A percentile compares a stretch with the other conserved stretches of the same genome.
Evolutionary conservation across 2,113 vertebrate genomes (phyloP).

Genomic region (Symphodus melops): DNA sequence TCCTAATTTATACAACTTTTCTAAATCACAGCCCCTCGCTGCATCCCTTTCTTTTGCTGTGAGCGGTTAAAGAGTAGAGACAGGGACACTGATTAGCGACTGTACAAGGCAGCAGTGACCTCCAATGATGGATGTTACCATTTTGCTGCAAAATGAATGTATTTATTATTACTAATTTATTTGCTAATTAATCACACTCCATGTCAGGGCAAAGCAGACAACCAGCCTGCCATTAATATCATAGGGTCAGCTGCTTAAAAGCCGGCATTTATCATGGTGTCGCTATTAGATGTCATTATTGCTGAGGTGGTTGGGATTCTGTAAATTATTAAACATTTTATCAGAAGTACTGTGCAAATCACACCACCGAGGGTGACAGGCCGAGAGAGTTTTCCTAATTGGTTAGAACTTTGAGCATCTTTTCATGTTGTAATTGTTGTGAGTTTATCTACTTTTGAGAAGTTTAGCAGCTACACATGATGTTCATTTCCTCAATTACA

Average conservation of each 20-base stretch:
- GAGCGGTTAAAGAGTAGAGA: not conserved
- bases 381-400: not conserved
- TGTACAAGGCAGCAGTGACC: slow-evolving; percentile 34
- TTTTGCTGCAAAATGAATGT: slow-evolving; percentile 72
- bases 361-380: not conserved
- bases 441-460: not conserved
- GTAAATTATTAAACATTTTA: slow-evolving; percentile 75
- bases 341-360: slow-evolving; percentile 31
- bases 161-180: slow-evolving; percentile 82
- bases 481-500: not conserved
- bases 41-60: slow-evolving; percentile 27
- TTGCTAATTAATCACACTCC: slow-evolving; percentile 75
- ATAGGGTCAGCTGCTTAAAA: slow-evolving; percentile 78
- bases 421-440: not conserved
- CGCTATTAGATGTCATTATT: slow-evolving; percentile 76
- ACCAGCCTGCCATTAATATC: slow-evolving; percentile 64
- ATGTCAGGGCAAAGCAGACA: slow-evolving; percentile 64
- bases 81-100: slow-evolving; percentile 40
- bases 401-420: not conserved
- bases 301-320: slow-evolving; percentile 68
- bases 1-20: not conserved
- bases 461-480: not conserved
- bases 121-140: slow-evolving; percentile 77
- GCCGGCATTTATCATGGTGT: slow-evolving; percentile 78
- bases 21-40: not conserved